Evolutionary conservation across 2,113 vertebrate species (phyloP).

Genomic region (Sclerurus mexicanus): DNA sequence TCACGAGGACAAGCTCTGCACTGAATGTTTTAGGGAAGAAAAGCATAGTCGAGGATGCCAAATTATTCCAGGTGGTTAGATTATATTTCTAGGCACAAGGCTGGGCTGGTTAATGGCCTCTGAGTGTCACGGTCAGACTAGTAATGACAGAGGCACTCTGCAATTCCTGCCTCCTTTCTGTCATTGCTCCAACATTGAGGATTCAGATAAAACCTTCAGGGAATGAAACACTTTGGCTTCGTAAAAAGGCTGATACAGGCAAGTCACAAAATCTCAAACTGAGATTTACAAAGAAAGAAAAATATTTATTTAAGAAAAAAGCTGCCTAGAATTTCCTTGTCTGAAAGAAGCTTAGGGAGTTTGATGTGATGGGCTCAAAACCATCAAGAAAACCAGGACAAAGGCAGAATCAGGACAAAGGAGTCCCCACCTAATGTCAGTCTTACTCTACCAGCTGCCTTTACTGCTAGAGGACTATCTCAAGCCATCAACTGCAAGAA

Average conservation of each 20-base stretch:
- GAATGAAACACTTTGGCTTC: background rate
- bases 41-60: background rate
- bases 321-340: background rate
- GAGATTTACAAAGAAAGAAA: background rate
- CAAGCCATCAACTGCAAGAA: background rate
- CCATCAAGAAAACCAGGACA: background rate
- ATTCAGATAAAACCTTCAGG: background rate
- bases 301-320: background rate
- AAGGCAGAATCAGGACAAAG: background rate
- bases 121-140: background rate
- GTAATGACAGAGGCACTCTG: background rate
- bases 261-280: background rate
- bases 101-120: background rate
- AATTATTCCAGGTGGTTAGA: background rate
- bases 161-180: background rate
- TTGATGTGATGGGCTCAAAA: background rate
- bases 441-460: background rate
- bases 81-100: slow-evolving; percentile 7
- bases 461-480: background rate
- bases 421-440: background rate
- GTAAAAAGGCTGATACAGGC: background rate
- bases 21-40: background rate
- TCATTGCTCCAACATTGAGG: background rate
- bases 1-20: background rate
- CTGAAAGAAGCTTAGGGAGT: background rate